Evolutionary conservation across 2,888 invertebrate species (phyloP).

Genomic region (Pyrocoelia pectoralis): DNA sequence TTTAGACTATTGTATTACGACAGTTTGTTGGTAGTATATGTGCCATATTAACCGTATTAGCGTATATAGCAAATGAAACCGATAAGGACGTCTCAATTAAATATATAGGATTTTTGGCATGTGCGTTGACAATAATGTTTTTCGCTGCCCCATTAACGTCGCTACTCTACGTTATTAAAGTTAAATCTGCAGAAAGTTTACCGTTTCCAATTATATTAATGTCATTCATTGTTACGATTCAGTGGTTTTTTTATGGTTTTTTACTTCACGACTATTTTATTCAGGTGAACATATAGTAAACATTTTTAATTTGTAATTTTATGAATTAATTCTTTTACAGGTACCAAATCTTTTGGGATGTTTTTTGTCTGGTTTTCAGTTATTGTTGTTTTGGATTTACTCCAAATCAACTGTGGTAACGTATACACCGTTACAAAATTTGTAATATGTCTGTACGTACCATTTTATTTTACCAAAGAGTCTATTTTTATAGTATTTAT

Average conservation of each 20-base stretch:
- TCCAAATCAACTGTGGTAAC: conserved; percentile 60
- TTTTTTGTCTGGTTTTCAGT: conserved; percentile 75
- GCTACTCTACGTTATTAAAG: conserved; percentile 79
- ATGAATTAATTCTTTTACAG: conserved; percentile 63
- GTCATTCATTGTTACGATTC: conserved; percentile 80
- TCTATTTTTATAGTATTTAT: not conserved
- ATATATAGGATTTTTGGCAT: conserved; percentile 74
- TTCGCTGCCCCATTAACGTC: conserved; percentile 85
- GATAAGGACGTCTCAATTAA: conserved; percentile 64
- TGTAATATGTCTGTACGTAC: conserved; percentile 12
- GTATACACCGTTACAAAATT: conserved; percentile 29
- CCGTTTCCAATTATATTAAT: conserved; percentile 88
- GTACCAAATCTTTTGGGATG: conserved; percentile 82
- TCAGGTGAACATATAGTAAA: conserved; percentile 64
- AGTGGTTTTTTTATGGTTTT: conserved; percentile 88
- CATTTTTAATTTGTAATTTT: not conserved
- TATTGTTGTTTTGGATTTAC: conserved; percentile 79
- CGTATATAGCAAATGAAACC: conserved; percentile 67
- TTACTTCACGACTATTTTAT: conserved; percentile 81
- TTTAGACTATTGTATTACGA: conserved; percentile 65
- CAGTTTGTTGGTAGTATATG: conserved; percentile 66
- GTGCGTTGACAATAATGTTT: conserved; percentile 78
- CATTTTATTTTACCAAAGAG: not conserved
- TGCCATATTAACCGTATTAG: conserved; percentile 64
- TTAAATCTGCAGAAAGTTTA: conserved; percentile 83